Evolutionary conservation across 2,888 invertebrate genomes (phyloP).

Genomic region (Sepioteuthis lessoniana): DNA sequence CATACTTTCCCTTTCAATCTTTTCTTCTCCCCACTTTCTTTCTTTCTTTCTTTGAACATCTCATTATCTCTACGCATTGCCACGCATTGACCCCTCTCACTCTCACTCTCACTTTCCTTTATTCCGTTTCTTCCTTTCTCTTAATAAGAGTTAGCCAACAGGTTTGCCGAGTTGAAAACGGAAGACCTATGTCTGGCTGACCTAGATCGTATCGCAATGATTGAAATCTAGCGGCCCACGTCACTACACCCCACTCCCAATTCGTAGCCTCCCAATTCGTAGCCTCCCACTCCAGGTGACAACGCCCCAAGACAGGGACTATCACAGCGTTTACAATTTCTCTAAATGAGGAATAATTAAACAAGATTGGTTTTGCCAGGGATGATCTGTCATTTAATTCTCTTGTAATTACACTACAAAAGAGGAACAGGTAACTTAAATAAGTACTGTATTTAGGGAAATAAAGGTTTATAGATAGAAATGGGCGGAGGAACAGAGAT

Average conservation of each 20-base stretch:
- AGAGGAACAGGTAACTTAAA: not conserved
- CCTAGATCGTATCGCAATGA: not conserved
- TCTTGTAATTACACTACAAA: not conserved
- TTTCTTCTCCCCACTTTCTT: not conserved
- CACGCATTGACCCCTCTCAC: not conserved
- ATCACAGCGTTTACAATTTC: conserved; percentile 50
- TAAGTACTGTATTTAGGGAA: not conserved
- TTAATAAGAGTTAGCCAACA: not conserved
- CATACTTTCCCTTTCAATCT: not conserved
- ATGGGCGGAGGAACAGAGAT: not conserved
- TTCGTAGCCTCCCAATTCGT: not conserved
- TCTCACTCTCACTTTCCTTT: not conserved
- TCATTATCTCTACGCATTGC: not conserved
- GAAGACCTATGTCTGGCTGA: not conserved
- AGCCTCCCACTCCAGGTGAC: conserved; percentile 25
- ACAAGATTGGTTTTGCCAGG: not conserved
- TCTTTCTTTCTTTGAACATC: not conserved
- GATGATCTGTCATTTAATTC: not conserved
- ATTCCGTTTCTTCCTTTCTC: not conserved
- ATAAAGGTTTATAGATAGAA: not conserved
- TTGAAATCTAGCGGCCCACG: not conserved
- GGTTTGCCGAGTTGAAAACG: conserved; percentile 5
- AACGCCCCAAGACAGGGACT: conserved; percentile 2
- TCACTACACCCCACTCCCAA: not conserved
- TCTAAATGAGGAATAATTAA: conserved; percentile 55